Percentiles rank a stretch among this genome's conserved stretches.
Conservation (phyloP, 2,888 invertebrate genomes). For the Myathropa florea region DNA sequence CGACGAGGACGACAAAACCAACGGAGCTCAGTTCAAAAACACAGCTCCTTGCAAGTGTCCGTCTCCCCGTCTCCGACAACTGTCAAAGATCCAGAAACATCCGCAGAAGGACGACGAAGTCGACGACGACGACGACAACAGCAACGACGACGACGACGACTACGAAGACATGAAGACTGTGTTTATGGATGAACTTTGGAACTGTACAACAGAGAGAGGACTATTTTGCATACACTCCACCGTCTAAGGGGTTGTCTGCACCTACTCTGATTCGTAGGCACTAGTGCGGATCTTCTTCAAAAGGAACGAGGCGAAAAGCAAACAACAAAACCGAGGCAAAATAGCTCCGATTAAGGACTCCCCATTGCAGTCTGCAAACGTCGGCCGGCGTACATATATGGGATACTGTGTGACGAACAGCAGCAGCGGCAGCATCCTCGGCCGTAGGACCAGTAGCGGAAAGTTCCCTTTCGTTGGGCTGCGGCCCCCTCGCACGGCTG, state of each 20-base stretch:
- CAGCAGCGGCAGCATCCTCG: conserved; percentile 35
- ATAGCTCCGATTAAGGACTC: conserved; percentile 56
- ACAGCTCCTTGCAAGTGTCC: conserved; percentile 57
- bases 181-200: conserved; percentile 70
- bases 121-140: neutral
- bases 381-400: conserved; percentile 49
- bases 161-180: conserved; percentile 53
- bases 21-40: conserved; percentile 14
- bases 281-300: conserved; percentile 59
- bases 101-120: conserved; percentile 54
- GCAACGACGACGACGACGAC: conserved; percentile 15
- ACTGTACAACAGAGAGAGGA: conserved; percentile 53
- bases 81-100: conserved; percentile 65
- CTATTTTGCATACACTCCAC: conserved; percentile 67
- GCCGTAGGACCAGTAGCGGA: conserved; percentile 62
- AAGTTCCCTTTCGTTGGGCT: conserved; percentile 64
- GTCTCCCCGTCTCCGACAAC: conserved; percentile 64
- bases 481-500: neutral
- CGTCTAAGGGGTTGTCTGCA: conserved; percentile 56
- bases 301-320: conserved; percentile 33
- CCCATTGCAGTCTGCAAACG: conserved; percentile 6
- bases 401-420: conserved; percentile 64
- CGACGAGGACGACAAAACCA: conserved; percentile 13
- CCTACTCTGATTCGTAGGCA: conserved; percentile 55
- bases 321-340: conserved; percentile 24